Evolutionary conservation across 2,888 invertebrate genomes (phyloP), one percentile per base, ranked within the genome.

Genomic region (Drosophila planitibia): DNA sequence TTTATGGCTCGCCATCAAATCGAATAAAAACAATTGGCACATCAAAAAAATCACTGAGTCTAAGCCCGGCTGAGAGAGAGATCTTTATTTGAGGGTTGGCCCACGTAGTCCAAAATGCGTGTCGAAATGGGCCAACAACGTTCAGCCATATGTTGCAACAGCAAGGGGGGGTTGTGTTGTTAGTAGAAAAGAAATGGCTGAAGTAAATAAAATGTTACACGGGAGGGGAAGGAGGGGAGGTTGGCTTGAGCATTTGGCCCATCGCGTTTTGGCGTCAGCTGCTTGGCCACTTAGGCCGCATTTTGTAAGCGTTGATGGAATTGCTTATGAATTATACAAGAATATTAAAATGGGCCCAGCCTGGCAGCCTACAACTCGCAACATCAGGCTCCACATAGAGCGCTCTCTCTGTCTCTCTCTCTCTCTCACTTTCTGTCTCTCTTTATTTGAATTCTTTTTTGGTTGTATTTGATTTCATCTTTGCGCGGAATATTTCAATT

Each of bases 321-420:
- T 92, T 92, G 91, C 93, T 93, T 93, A 93, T 93, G 93, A 93
- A 93, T 93, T 93, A 92, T 92, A 91, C 91, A 90, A 89, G 90
- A 83, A 90, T 90, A 91, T 91, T 91, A 90, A 82, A 90, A 83
- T 80, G 82, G 87, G 87, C 89, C 79, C 71, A 70, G 70, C 54
- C 68, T 39, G 64, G 71, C 49, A 41, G 57, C 47, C 60, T 61
- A 62, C 74, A 80, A 67, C 64, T 60, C 32, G 63, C 52, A 79
- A 66, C 80, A 75, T 70, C 65, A 55, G 62, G 53, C 58, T 16
- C n/a, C 39, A n/a, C 25, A 37, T 14, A 39, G 51, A n/a, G 19
- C 4, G 14, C 28, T n/a, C 37, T 19, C 10, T 4, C 55, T 28
- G 19, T 12, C 53, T 14, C 32, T 33, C 32, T n/a, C 32, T 25